phyloP scores from a whole-genome alignment of 2,888 invertebrate species.

The Macaria liturata region DNA sequence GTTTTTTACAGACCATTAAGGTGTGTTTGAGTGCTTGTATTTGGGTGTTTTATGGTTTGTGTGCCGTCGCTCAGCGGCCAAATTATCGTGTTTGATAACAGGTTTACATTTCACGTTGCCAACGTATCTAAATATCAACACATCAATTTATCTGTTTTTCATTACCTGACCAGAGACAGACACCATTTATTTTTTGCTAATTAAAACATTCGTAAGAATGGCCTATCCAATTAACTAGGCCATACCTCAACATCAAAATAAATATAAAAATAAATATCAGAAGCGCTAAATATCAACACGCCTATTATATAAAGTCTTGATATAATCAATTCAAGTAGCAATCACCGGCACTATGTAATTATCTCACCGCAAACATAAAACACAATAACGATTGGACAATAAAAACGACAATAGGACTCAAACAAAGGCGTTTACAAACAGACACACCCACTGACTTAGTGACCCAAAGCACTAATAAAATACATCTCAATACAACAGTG shows the following conservation, averaged over 20 bases:
- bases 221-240: too few species aligned
- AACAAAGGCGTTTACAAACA: conserved; percentile 35
- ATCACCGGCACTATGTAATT: conserved; percentile 4
- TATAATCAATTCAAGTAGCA: conserved; percentile 2
- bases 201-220: too few species aligned
- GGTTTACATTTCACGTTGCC: not conserved
- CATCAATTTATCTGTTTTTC: too few species aligned
- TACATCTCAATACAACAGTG: conserved; percentile 67
- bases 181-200: too few species aligned
- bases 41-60: conserved; percentile 28
- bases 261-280: too few species aligned
- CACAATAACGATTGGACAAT: conserved; percentile 36
- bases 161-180: too few species aligned
- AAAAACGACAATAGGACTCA: conserved; percentile 32
- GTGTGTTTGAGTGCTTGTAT: conserved; percentile 28
- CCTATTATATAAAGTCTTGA: not conserved
- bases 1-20: conserved; percentile 45
- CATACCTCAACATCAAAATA: too few species aligned
- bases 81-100: conserved; percentile 7
- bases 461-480: conserved; percentile 65
- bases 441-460: conserved; percentile 62
- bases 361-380: conserved; percentile 13
- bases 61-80: conserved; percentile 12
- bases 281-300: too few species aligned
- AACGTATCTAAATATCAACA: too few species aligned